Evolutionary conservation across 2,113 vertebrate species (phyloP).

Genomic region (Tragelaphus buxtoni): DNA sequence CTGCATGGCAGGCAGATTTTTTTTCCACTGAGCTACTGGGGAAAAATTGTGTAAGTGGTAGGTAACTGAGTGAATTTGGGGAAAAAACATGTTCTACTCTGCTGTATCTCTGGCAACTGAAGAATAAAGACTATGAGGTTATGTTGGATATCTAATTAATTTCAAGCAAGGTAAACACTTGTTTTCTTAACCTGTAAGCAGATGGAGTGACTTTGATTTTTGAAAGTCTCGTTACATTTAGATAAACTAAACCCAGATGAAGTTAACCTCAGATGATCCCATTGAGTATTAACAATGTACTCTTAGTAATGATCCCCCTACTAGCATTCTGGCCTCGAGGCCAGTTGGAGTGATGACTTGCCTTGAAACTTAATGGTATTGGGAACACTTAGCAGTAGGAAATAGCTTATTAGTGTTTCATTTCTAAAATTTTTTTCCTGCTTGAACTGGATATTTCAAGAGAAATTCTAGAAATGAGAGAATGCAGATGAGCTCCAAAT

Average conservation of each 20-base stretch:
- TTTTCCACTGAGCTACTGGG: neutral
- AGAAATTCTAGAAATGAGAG: neutral
- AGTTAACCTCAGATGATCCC: slow-evolving; percentile 62
- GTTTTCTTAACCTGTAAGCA: slow-evolving; percentile 38
- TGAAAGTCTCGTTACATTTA: slow-evolving; percentile 67
- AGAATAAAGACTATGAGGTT: neutral
- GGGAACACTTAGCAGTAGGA: neutral
- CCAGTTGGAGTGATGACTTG: neutral
- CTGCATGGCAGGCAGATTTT: neutral
- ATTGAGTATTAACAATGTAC: slow-evolving; percentile 63
- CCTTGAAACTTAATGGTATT: neutral
- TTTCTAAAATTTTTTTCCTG: neutral
- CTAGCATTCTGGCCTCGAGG: slow-evolving; percentile 47
- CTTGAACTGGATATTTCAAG: neutral
- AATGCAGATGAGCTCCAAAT: neutral
- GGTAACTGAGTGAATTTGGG: neutral
- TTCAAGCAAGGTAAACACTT: neutral
- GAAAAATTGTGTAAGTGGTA: neutral
- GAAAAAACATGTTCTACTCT: accelerated
- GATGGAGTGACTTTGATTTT: slow-evolving; percentile 42
- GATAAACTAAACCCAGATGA: slow-evolving; percentile 71
- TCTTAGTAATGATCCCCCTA: slow-evolving; percentile 36
- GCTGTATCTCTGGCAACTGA: neutral
- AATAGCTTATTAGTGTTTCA: neutral
- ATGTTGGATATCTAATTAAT: neutral